Percentiles rank a stretch among this genome's conserved stretches.
Evolutionary conservation across 1,140 invertebrate genomes (phyloP).

Genomic region (Tenebrio molitor): DNA sequence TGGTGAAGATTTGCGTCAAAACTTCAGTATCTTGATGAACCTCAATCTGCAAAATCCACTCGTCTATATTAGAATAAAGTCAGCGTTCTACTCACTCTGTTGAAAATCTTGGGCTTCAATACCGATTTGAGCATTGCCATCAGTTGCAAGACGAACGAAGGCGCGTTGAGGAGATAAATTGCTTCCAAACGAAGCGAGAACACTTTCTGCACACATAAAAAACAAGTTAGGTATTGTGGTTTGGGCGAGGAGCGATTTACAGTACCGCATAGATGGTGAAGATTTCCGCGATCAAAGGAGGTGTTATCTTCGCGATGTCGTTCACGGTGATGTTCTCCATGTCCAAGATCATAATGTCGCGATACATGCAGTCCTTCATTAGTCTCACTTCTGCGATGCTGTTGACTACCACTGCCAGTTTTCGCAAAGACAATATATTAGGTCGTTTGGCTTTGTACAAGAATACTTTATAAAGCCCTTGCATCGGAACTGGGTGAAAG

Average conservation of each 20-base stretch:
- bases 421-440: background rate
- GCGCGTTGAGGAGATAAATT: background rate
- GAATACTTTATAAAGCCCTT: background rate
- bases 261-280: constrained; percentile 50
- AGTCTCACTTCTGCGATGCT: constrained; percentile 53
- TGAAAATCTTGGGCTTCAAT: background rate
- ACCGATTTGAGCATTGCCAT: background rate
- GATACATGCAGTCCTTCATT: constrained; percentile 45
- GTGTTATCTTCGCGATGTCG: constrained; percentile 46
- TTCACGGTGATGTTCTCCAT: constrained; percentile 47
- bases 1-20: background rate
- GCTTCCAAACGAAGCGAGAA: constrained; percentile 1
- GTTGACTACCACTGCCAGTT: constrained; percentile 45
- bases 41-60: background rate
- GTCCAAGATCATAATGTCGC: constrained; percentile 52
- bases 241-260: too few relatives aligned
- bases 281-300: constrained; percentile 44
- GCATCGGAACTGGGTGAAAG: background rate
- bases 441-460: background rate
- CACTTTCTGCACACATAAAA: background rate
- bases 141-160: background rate
- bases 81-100: constrained; percentile 1
- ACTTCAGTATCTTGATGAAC: background rate
- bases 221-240: background rate
- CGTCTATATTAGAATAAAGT: too few relatives aligned